Evolutionary conservation across 2,888 invertebrate species (phyloP).

Genomic region (Rhynchonema sp.): DNA sequence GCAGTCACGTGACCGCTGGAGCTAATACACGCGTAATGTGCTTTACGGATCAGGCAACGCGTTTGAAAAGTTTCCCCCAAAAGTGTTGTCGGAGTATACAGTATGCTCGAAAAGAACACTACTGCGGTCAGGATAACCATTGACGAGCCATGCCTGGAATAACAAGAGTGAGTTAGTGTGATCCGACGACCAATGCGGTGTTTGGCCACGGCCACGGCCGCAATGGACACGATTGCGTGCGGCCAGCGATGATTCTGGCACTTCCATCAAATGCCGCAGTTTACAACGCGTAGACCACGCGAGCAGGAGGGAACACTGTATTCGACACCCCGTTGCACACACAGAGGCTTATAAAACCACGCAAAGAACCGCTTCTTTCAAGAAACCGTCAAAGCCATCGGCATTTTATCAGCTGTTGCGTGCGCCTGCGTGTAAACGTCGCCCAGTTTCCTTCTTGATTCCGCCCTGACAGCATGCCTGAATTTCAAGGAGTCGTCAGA

Average conservation of each 20-base stretch:
- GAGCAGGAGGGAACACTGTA: too few species aligned
- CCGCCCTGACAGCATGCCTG: background rate
- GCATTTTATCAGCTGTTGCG: background rate
- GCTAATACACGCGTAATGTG: too few species aligned
- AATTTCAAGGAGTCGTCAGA: too few species aligned
- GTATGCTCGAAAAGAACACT: slow-evolving; percentile 21
- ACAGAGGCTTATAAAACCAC: too few species aligned
- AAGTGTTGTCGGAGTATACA: too few species aligned
- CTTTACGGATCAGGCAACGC: too few species aligned
- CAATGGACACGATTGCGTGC: background rate
- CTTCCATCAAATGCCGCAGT: background rate
- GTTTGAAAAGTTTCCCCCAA: too few species aligned
- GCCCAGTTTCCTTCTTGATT: background rate
- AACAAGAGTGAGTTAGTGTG: too few species aligned
- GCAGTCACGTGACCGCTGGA: too few species aligned
- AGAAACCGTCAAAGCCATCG: background rate
- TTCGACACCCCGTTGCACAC: background rate
- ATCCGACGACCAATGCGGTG: slow-evolving; percentile 18
- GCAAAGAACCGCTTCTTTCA: too few species aligned
- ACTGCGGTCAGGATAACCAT: slow-evolving; percentile 22
- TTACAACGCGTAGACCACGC: too few species aligned
- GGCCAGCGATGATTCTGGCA: background rate
- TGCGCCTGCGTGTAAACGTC: background rate
- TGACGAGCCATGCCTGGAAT: slow-evolving; percentile 24
- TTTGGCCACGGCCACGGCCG: slow-evolving; percentile 21